Evolutionary conservation across 2,113 vertebrate genomes (phyloP).

Genomic region (Cynocephalus volans): DNA sequence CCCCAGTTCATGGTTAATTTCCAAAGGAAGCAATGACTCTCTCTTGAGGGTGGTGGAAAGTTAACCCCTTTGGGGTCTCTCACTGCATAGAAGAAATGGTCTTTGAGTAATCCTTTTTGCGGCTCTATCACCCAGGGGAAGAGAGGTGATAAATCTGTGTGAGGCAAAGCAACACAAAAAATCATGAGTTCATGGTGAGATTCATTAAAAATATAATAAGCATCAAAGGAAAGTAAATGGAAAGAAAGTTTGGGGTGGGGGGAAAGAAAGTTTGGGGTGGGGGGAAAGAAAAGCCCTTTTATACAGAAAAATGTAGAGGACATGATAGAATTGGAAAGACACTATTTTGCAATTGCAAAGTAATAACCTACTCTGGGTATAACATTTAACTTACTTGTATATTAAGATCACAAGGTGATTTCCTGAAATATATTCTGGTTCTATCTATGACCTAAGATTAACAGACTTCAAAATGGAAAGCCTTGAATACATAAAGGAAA

Average conservation of each 20-base stretch:
- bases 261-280: neutral
- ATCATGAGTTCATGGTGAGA: neutral
- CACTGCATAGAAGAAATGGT: too few species aligned
- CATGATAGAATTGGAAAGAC: constrained; percentile 6
- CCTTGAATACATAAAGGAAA: neutral
- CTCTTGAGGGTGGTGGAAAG: too few species aligned
- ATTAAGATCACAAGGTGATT: neutral
- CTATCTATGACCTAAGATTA: neutral
- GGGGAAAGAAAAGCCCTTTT: neutral
- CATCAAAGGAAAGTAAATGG: neutral
- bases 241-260: neutral
- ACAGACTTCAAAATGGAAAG: constrained; percentile 41
- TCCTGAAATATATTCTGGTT: neutral
- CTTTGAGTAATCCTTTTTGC: too few species aligned
- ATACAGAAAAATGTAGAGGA: constrained; percentile 4
- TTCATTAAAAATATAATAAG: constrained; percentile 17
- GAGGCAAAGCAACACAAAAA: neutral
- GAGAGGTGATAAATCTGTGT: too few species aligned
- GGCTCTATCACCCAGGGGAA: too few species aligned
- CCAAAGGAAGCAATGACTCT: too few species aligned
- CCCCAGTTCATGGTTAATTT: too few species aligned
- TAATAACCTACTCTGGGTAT: neutral
- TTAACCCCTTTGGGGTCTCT: too few species aligned
- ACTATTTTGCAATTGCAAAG: neutral
- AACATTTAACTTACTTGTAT: neutral